Evolutionary conservation across 2,113 vertebrate genomes (phyloP).

Genomic region (Caloenas nicobarica): DNA sequence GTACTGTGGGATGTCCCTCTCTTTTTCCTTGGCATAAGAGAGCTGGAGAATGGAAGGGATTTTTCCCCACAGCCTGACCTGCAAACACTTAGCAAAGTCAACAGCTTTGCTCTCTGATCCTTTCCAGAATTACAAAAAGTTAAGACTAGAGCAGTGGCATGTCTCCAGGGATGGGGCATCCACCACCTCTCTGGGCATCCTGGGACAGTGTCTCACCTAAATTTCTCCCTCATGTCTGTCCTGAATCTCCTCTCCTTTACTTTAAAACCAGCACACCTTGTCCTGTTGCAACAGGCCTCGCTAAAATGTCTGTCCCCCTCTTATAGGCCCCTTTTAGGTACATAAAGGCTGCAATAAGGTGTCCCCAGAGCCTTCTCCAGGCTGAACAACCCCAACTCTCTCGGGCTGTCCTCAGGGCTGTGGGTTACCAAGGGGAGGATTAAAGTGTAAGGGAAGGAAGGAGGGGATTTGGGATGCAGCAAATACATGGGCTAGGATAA

Average conservation of each 20-base stretch:
- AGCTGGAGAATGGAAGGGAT: not conserved
- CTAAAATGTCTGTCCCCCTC: too few species aligned
- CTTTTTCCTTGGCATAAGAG: not conserved
- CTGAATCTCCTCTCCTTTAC: too few species aligned
- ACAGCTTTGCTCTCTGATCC: slow-evolving; percentile 13
- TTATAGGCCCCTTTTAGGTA: too few species aligned
- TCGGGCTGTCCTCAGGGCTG: not conserved
- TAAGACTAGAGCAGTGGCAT: not conserved
- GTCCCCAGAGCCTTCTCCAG: too few species aligned
- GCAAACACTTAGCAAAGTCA: not conserved
- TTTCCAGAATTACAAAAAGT: not conserved
- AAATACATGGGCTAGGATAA: not conserved
- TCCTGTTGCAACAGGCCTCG: too few species aligned
- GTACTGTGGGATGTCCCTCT: rapidly evolving
- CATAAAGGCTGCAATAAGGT: too few species aligned
- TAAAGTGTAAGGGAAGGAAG: not conserved
- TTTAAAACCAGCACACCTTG: too few species aligned
- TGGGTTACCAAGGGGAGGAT: not conserved
- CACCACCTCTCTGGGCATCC: too few species aligned
- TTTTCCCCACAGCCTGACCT: not conserved
- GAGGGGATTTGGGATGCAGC: not conserved
- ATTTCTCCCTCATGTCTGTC: too few species aligned
- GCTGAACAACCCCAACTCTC: too few species aligned
- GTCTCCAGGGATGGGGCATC: too few species aligned
- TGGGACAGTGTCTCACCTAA: too few species aligned